These are phyloP conservation scores for Equus quagga DNA, from an alignment of 2,113 vertebrate genomes.

Conservation along the genomic window DNA sequence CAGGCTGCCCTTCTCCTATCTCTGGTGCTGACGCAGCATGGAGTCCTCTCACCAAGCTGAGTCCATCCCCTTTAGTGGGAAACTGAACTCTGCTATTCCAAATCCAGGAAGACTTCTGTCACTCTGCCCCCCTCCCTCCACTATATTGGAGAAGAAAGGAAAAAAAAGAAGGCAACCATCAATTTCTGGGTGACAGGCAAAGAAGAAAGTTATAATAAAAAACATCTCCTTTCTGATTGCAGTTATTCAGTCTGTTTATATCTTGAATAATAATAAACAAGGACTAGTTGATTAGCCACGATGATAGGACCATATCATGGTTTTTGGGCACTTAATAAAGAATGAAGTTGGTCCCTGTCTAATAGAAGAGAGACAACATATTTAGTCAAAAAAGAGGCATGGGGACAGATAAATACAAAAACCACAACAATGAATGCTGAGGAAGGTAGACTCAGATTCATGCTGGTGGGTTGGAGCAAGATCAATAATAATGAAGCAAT, in stretches of 20 bases:
- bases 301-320: neutral
- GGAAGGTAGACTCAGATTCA: neutral
- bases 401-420: neutral
- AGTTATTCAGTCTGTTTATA: neutral
- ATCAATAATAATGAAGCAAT: neutral
- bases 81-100: neutral
- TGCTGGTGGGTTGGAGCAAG: neutral
- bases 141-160: neutral
- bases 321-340: neutral
- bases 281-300: neutral
- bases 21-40: neutral
- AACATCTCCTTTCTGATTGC: neutral
- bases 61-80: neutral
- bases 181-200: neutral
- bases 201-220: neutral
- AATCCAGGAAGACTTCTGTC: neutral
- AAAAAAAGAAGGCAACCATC: neutral
- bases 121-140: neutral
- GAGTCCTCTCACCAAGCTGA: neutral
- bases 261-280: neutral
- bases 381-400: neutral
- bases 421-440: neutral
- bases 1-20: neutral
- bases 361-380: neutral
- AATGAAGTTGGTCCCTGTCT: neutral